Evolutionary conservation across 2,113 vertebrate genomes (phyloP), one percentile per base, ranked within the genome.

Genomic region (Myxocyprinus asiaticus): DNA sequence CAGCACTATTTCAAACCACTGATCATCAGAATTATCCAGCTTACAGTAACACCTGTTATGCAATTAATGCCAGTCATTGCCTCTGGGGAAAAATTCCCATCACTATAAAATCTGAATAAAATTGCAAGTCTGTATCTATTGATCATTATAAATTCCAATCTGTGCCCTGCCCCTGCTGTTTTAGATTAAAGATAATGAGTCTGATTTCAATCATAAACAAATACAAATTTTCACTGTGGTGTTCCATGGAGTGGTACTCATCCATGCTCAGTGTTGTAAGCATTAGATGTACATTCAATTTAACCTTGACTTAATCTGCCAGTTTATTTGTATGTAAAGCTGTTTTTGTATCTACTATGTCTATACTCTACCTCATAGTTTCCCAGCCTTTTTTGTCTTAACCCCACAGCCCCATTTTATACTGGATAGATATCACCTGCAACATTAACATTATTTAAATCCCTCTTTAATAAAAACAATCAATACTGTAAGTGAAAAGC

Each of bases 61-160:
- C 89, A 91, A 89, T 93, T 89, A 91, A 89, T 91, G 85, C 86
- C 88, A 92, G 90, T 91, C 86, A 86, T 79, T 86, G 85, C 88
- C 86, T 90, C 83, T 82, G 80, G 84, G 88, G 85, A 88, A 88
- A 88, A 89, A 86, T 61, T 88, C 84, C 79, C 83, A 67, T 64
- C 8, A 82, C 80, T 66, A 84, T 85, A 82, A 89, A 86, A 89
- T 84, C 84, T 9, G 12, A 71, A 84, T 88, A 73, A 81, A 67
- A 72, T 77, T 81, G 72, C 78, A 82, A 84, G 78, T n/a, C 74
- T 87, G 67, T 45, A 59, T 47, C 62, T 64, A 67, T 67, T 64
- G 73, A 83, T 87, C 72, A 84, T 87, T 85, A 82, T 56, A 67
- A 65, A 80, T 56, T 75, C 80, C 81, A 85, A 86, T 88, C 82